Conservation (phyloP, 1,140 invertebrate genomes). For the Drosophila cardini region DNA sequence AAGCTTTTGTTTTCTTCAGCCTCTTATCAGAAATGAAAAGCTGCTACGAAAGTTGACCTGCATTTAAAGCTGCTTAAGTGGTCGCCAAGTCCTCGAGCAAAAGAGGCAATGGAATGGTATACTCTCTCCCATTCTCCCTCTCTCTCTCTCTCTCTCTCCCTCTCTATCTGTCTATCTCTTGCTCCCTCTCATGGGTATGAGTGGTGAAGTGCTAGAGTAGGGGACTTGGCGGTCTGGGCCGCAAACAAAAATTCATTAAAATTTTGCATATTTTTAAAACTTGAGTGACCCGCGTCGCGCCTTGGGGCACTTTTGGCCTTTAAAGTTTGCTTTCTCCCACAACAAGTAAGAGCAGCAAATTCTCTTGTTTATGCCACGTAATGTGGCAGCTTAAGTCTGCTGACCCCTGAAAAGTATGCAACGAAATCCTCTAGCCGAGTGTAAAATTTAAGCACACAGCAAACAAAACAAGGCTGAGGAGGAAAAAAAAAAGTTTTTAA, state of each 20-base stretch:
- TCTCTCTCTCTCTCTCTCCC: too few relatives aligned
- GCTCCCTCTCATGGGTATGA: too few relatives aligned
- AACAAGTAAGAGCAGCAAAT: constrained; percentile 21
- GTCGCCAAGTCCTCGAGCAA: constrained; percentile 34
- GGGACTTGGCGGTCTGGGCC: constrained; percentile 18
- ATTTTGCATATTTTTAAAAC: constrained; percentile 82
- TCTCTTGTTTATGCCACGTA: constrained; percentile 74
- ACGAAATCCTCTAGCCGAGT: constrained; percentile 60
- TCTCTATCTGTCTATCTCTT: not conserved
- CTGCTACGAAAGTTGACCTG: constrained; percentile 57
- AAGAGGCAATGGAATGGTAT: constrained; percentile 38
- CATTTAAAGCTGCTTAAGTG: constrained; percentile 78
- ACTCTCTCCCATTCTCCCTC: too few relatives aligned
- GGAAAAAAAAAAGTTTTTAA: constrained; percentile 70
- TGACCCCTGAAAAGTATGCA: constrained; percentile 56
- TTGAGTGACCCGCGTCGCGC: constrained; percentile 69
- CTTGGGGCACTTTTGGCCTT: constrained; percentile 68
- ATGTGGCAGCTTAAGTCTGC: constrained; percentile 77
- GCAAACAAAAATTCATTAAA: constrained; percentile 81
- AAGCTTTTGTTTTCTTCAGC: constrained; percentile 60
- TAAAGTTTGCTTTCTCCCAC: constrained; percentile 54
- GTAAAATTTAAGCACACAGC: constrained; percentile 67
- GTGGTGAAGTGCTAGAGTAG: constrained; percentile 1
- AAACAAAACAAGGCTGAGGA: constrained; percentile 7
- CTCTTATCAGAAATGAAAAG: constrained; percentile 58